Evolutionary conservation across 2,113 vertebrate species (phyloP).

Genomic region (Paradoxurus hermaphroditus): DNA sequence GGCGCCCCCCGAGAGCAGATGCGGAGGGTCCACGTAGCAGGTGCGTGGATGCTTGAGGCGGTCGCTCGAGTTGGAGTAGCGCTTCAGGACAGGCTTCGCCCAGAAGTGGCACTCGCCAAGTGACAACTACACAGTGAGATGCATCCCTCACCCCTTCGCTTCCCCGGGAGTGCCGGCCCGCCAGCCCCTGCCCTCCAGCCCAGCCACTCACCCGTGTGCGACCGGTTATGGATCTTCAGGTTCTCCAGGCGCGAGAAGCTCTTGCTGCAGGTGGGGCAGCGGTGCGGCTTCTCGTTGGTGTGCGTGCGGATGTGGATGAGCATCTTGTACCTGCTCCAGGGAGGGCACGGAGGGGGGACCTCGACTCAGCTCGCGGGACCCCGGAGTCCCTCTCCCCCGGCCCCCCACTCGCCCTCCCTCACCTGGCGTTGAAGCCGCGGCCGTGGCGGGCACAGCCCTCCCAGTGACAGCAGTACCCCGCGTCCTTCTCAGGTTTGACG

Average conservation of each 20-base stretch:
- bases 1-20: neutral
- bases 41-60: no score
- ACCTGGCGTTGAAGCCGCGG: constrained; percentile 97
- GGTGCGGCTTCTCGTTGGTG: constrained; percentile 98
- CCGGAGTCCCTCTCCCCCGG: neutral
- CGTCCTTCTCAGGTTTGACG: constrained; percentile 96
- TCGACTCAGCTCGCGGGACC: neutral
- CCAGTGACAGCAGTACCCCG: constrained; percentile 98
- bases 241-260: constrained; percentile 99
- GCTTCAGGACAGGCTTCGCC: no score
- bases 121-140: neutral
- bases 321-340: constrained; percentile 95
- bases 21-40: no score
- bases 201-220: constrained; percentile 92
- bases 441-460: constrained; percentile 97
- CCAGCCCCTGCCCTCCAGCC: neutral
- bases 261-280: constrained; percentile 97
- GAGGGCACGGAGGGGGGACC: neutral
- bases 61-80: no score
- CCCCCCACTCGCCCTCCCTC: constrained; percentile 8
- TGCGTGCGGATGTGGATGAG: constrained; percentile 98
- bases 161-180: neutral
- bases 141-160: neutral
- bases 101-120: neutral
- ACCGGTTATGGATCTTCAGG: constrained; percentile 98